Evolutionary conservation across 1,140 invertebrate species (phyloP).

Genomic region (Portunus trituberculatus): DNA sequence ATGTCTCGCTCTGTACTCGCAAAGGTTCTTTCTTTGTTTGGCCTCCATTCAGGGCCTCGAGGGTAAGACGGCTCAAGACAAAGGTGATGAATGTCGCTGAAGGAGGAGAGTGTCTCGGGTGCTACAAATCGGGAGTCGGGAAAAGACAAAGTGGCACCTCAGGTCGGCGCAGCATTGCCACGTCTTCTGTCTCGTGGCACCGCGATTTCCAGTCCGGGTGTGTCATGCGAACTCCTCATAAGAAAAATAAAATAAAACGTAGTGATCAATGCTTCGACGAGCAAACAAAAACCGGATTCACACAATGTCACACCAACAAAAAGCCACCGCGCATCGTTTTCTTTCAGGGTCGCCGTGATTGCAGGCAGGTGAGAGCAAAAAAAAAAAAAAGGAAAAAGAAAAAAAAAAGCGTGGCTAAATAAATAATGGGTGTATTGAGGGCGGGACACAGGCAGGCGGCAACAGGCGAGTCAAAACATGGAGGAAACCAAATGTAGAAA

Average conservation of each 20-base stretch:
- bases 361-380: not conserved
- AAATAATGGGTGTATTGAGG: not conserved
- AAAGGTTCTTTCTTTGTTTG: not conserved
- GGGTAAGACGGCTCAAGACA: not conserved
- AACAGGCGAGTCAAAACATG: not conserved
- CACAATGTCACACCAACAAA: not conserved
- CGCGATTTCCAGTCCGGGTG: constrained; percentile 53
- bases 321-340: not conserved
- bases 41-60: not conserved
- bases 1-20: not conserved
- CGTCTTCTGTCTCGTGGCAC: constrained; percentile 52
- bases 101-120: not conserved
- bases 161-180: constrained; percentile 54
- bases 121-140: not conserved
- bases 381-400: not conserved
- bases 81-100: not conserved
- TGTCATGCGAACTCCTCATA: constrained; percentile 53
- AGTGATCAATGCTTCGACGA: not conserved
- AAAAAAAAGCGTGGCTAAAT: not conserved
- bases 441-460: constrained; percentile 33
- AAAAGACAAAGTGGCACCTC: constrained; percentile 1
- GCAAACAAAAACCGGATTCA: not conserved
- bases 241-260: constrained; percentile 1
- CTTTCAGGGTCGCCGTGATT: not conserved
- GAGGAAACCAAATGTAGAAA: too few relatives aligned